Conservation (phyloP, 2,797 vertebrate species). For the Sebastiscus albofasciatus region DNA sequence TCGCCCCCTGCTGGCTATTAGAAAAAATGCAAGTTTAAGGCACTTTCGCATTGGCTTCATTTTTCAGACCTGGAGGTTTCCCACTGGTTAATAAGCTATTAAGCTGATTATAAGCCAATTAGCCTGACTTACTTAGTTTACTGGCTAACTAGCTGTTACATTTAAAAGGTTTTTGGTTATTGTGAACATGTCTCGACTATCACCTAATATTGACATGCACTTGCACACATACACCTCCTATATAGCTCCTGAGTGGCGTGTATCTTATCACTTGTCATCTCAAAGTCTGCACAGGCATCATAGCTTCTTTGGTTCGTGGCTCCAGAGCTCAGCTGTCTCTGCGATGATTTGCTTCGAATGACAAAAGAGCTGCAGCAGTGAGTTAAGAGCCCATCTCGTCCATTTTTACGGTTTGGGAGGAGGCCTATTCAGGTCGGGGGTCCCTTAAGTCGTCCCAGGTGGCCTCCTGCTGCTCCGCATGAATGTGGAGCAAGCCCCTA, state of each 20-base stretch:
- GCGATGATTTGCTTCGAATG: conserved; percentile 70
- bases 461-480: conserved; percentile 46
- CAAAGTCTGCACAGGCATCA: neutral
- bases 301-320: conserved; percentile 1
- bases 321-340: conserved; percentile 48
- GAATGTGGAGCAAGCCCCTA: conserved; percentile 39
- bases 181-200: neutral
- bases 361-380: conserved; percentile 74
- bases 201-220: neutral
- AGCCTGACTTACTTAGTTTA: neutral
- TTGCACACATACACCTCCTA: neutral
- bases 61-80: too few relatives aligned
- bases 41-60: too few relatives aligned
- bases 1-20: too few relatives aligned
- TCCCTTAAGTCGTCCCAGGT: conserved; percentile 67
- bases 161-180: neutral
- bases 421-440: conserved; percentile 55
- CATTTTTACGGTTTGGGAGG: conserved; percentile 55
- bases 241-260: neutral
- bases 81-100: too few relatives aligned
- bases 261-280: conserved; percentile 26
- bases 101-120: neutral
- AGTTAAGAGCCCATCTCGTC: conserved; percentile 67
- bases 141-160: neutral
- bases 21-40: too few relatives aligned